Base-by-base conservation (phyloP, 2,888 invertebrate genomes). In the Melanotus villosus region DNA sequence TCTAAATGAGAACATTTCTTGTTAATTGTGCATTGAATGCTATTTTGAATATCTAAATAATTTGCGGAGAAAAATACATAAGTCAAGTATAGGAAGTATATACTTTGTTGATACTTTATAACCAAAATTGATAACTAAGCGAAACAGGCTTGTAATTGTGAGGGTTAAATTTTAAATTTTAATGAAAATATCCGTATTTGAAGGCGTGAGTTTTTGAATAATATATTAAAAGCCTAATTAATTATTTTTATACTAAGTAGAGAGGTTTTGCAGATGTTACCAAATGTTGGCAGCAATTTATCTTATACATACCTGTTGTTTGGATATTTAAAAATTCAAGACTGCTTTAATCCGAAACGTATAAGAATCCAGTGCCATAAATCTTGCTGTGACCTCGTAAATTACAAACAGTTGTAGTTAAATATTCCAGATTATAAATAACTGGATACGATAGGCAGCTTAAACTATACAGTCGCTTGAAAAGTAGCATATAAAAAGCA, bases 391-490 rank as follows among this genome's bases (percentile, higher is more conserved):
- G 85, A 85, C 85, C 85, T 85, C 85, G 85, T 85, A 85, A 85
- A 85, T 85, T 83, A 84, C 83, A 81, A 83, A 84, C 84, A 83
- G 84, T 84, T 84, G 85, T 84, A 84, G 83, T 84, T 83, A 84
- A 85, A 84, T 85, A 85, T 84, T 84, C 83, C 84, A 83, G 84
- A 85, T 85, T 85, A 85, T 85, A 85, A 85, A 85, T 85, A 85
- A 84, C 85, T 82, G 82, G 81, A 83, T 82, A 79, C 80, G 81
- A 82, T 83, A 82, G 82, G 79, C 80, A 76, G 73, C 77, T 74
- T 78, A 78, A 77, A 72, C 75, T 77, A 77, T 74, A 76, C 76
- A 76, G 78, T 76, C 77, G 73, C 75, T 75, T 78, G 79, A 56
- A 58, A 64, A 68, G 56, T 69, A 65, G 60, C 65, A 56, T 79